A percentile compares a stretch with the other conserved stretches of the same genome.
phyloP scores from a whole-genome alignment of 2,888 invertebrate species.

The Thereva unica region DNA sequence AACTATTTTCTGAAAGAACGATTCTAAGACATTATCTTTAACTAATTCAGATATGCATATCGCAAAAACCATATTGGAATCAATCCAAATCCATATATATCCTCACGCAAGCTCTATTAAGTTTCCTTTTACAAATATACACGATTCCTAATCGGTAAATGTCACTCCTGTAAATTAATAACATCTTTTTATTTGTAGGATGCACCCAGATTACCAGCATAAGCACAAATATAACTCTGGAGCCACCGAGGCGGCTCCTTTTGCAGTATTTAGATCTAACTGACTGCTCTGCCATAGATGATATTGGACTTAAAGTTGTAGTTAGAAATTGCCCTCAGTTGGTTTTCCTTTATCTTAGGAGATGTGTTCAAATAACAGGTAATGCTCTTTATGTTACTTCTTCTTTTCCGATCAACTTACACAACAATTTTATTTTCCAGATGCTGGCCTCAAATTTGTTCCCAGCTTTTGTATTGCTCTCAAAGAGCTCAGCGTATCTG shows the following conservation, averaged over 20 bases:
- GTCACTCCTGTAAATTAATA: background rate
- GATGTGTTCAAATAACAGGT: constrained; percentile 88
- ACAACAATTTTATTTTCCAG: constrained; percentile 60
- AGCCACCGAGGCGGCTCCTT: constrained; percentile 69
- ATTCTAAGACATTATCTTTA: no score
- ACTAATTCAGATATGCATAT: no score
- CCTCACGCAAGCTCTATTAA: no score
- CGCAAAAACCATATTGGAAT: no score
- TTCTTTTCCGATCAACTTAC: background rate
- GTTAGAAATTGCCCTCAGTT: constrained; percentile 87
- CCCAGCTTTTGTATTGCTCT: constrained; percentile 85
- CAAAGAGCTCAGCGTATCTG: constrained; percentile 86
- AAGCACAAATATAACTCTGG: constrained; percentile 68
- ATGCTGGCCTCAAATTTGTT: constrained; percentile 88
- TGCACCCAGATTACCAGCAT: constrained; percentile 81
- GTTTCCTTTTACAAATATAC: no score
- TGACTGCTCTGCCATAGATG: constrained; percentile 83
- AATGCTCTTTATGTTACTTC: constrained; percentile 38
- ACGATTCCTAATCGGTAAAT: no score
- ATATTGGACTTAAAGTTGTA: constrained; percentile 80
- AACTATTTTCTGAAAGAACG: no score
- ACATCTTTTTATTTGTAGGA: constrained; percentile 58
- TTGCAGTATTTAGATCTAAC: constrained; percentile 89
- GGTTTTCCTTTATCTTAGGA: constrained; percentile 82
- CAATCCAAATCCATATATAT: no score